Base-by-base conservation (phyloP, 1,140 invertebrate species). In the Ostrea denselamellosa region DNA sequence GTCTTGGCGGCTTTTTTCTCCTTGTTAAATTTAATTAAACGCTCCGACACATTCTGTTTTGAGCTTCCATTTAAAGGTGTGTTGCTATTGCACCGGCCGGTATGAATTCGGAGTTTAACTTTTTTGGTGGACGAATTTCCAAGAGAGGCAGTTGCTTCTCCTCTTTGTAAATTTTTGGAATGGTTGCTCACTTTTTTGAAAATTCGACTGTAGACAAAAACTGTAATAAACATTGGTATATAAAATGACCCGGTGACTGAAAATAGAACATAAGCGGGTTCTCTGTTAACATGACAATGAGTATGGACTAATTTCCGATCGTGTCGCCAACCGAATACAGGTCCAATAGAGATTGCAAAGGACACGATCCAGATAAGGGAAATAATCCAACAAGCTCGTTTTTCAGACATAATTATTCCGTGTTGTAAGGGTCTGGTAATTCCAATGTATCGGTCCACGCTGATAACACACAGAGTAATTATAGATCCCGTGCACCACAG, bases 161-260 rank as follows among this genome's bases (percentile, higher is more conserved):
- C 98, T 96, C 95, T 92, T 84, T 94, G 93, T 25, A 98, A 97
- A 53, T 98, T 97, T 90, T 97, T 97, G 0, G 98, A 98, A 0
- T 98, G 98, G 88, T 97, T 97, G 2, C 98, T 96, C n/a, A 98
- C 98, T 0, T 98, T 98, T 87, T 97, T 96, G 95, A 99, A 99
- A 90, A 99, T 99, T 88, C 97, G 96, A 96, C 97, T 98, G 95
- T 99, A 99, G 96, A 99, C 98, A 96, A 98, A 98, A 87, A 98
- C 96, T 97, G 99, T 98, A 56, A 99, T 97, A 90, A 98, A 96
- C 97, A 98, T 98, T 14, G 98, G 98, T 91, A 99, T 97, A 95
- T 98, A 99, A 96, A 99, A 99, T 85, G 98, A 98, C 8, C 98
- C 98, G 8, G 98, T 96, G 0, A 98, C 98, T 3, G 97, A 98